Conservation (phyloP, 2,113 vertebrate genomes). For the Oncorhynchus tshawytscha region DNA sequence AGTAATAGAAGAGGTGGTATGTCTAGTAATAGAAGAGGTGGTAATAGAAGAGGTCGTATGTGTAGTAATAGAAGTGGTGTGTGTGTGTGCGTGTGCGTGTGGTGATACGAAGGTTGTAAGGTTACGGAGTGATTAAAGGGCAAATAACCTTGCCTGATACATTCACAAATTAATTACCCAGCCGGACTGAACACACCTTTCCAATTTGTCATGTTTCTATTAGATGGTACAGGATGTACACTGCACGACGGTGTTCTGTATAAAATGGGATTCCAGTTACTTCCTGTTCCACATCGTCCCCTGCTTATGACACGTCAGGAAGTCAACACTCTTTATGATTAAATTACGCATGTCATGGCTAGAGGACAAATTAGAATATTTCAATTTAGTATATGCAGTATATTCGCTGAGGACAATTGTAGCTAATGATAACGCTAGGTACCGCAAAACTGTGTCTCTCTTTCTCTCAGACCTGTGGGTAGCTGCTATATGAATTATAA, state of each 20-base stretch:
- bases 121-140: constrained; percentile 63
- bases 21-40: no score
- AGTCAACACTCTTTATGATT: constrained; percentile 7
- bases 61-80: no score
- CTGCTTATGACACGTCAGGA: constrained; percentile 40
- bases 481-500: no score
- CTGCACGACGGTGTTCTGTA: not conserved
- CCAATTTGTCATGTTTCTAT: constrained; percentile 33
- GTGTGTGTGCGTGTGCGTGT: not conserved
- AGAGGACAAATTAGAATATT: constrained; percentile 50
- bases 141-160: constrained; percentile 50
- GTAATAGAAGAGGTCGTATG: no score
- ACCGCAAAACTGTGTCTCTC: no score
- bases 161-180: constrained; percentile 50
- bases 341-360: constrained; percentile 18
- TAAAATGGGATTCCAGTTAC: constrained; percentile 29
- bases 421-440: constrained; percentile 47
- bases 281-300: constrained; percentile 19
- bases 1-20: no score
- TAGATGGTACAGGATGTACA: not conserved
- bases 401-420: constrained; percentile 31
- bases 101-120: constrained; percentile 45
- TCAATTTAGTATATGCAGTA: constrained; percentile 29
- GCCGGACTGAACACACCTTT: constrained; percentile 6
- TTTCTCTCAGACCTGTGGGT: no score